Base-by-base conservation (phyloP, 2,888 invertebrate species). In the Rhagium mordax region DNA sequence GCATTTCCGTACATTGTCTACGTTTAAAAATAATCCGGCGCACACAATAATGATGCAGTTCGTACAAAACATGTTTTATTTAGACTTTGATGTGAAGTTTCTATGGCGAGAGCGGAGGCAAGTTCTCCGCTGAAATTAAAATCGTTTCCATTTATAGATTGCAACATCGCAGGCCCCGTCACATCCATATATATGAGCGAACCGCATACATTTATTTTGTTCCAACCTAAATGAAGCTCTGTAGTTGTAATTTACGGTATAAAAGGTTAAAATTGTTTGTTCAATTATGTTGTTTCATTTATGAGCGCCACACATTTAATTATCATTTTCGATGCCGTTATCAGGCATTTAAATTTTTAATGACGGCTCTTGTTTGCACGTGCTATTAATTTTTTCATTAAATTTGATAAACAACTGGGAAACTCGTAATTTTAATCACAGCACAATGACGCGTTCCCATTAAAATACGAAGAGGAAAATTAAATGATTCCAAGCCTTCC, bases 251-350 rank as follows among this genome's bases (percentile, higher is more conserved):
- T 62, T 64, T 64, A 49, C 29, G 24, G 15, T 51, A 21, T 47
- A 41, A 64, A 51, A 51, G 62, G 27, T 49, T 64, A 51, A 64
- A 64, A 64, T 15, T 64, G 64, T 49, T 64, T 49, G 20, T n/a
- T 48, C 15, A 64, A 29, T 64, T 64, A 16, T 8, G 41, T 61
- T 48, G 21, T 10, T 48, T 48, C 61, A 13, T 48, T 47, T 48
- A 41, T 24, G 21, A 20, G 47, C 20, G 18, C 7, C 47, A n/a
- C 6, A n/a, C 6, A 21, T 61, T 61, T 20, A 61, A 47, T 47
- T 60, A 59, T 24, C 29, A 59, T 29, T 59, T 27, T 16, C 59
- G 5, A 15, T 16, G 59, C 16, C 18, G 13, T 21, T 55, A n/a
- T 8, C 13, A 24, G 13, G 13, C 5, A 13, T 24, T 55, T 55